A percentile compares a stretch with the other conserved stretches of the same genome.
Conservation (phyloP, 2,888 invertebrate genomes). For the Spisula subtruncata region DNA sequence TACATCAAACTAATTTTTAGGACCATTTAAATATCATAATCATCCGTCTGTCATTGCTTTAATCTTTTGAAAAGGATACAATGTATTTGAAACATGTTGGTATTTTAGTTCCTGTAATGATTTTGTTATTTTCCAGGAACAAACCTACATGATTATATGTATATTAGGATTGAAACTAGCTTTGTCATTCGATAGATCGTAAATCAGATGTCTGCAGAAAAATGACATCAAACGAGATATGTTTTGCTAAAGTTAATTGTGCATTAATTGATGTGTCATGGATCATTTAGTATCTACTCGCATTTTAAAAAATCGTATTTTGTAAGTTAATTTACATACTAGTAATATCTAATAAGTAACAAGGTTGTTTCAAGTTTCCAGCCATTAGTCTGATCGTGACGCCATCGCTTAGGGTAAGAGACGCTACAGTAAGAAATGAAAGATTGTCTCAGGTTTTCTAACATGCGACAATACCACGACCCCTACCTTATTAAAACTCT, state of each 20-base stretch:
- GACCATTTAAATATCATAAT: not conserved
- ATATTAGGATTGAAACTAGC: not conserved
- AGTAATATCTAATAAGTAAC: no score
- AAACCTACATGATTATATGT: not conserved
- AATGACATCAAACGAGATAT: not conserved
- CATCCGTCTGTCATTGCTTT: not conserved
- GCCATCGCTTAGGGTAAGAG: no score
- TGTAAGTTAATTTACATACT: no score
- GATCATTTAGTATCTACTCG: not conserved
- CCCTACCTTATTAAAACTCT: no score
- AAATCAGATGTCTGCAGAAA: not conserved
- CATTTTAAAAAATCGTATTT: no score
- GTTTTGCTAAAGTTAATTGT: not conserved
- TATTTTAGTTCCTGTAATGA: not conserved
- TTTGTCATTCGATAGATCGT: not conserved
- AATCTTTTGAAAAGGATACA: not conserved
- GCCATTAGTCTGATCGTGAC: no score
- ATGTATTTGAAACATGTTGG: not conserved
- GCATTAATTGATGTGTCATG: not conserved
- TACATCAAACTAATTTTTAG: not conserved
- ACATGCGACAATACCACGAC: no score
- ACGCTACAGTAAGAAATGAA: no score
- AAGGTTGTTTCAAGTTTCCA: no score
- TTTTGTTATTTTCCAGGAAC: constrained; percentile 10
- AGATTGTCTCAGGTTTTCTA: no score